Evolutionary conservation across 2,797 vertebrate species (phyloP).

Genomic region (Silurus aristotelis): DNA sequence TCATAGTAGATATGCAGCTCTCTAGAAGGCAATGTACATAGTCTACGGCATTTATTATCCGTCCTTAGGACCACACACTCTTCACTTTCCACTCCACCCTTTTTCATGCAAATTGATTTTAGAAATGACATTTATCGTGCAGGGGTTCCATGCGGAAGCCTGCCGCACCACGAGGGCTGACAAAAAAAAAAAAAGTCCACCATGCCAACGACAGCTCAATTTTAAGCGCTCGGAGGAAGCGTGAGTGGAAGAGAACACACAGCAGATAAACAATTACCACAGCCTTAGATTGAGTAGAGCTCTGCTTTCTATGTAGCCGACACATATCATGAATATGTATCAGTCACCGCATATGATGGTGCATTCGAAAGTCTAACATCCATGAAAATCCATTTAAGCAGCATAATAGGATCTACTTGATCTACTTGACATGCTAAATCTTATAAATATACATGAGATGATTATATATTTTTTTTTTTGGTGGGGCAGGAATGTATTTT

Average conservation of each 20-base stretch:
- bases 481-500: conserved; percentile 32
- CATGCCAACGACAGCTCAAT: conserved; percentile 67
- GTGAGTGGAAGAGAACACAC: conserved; percentile 59
- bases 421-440: conserved; percentile 66
- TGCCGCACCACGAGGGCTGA: conserved; percentile 34
- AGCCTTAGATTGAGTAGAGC: conserved; percentile 66
- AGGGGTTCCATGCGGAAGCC: conserved; percentile 59
- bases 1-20: conserved; percentile 24
- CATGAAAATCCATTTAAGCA: conserved; percentile 78
- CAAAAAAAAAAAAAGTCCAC: conserved; percentile 68
- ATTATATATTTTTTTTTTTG: background rate
- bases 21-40: conserved; percentile 47
- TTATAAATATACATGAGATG: conserved; percentile 59
- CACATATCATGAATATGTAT: conserved; percentile 75
- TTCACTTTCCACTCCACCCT: conserved; percentile 51
- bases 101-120: conserved; percentile 66
- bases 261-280: conserved; percentile 72
- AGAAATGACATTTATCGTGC: conserved; percentile 69
- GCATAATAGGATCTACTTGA: conserved; percentile 76
- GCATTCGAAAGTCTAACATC: conserved; percentile 73
- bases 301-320: conserved; percentile 58
- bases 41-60: conserved; percentile 49
- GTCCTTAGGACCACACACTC: conserved; percentile 49
- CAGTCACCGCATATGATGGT: conserved; percentile 65
- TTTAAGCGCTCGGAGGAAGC: conserved; percentile 65